Evolutionary conservation across 2,888 invertebrate species (phyloP), one percentile per base, ranked within the genome.

Genomic region (Drosophila greeni): DNA sequence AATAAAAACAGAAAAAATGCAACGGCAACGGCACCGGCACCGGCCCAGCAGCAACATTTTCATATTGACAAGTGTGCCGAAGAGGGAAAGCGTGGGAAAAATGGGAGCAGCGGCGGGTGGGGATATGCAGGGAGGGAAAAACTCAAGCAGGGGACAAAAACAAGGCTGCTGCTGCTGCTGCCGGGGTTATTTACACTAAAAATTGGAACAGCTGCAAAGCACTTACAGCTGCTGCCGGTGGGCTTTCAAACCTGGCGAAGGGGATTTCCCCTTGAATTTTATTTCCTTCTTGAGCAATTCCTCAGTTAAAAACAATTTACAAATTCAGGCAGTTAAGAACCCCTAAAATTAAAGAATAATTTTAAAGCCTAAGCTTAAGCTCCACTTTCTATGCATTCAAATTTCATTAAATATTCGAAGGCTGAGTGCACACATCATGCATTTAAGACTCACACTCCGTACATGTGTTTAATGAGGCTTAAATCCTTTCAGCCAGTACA

Each of bases 121-220:
- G 34, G 40, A 29, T 20, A 20, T 40, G 45, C 31, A 8, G 53
- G 58, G 56, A 12, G 37, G 37, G 18, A 5, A 59, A 52, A 66
- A 66, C 66, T 68, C 69, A 67, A 67, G 71, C 70, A 47, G 40
- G 29, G 69, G 57, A 67, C 52, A 55, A 54, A 62, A 72, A 72
- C 66, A 68, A 75, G 82, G 69, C 78, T 48, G 47, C 60, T 59
- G 48, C 34, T 34, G 76, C 33, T 34, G 60, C 40, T 48, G 34
- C 16, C 61, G 76, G 75, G 77, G 71, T 79, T 82, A 82, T 79
- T 82, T 82, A 70, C 75, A 77, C 73, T 75, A 70, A 76, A 84
- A 81, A 81, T 84, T 84, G 84, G 81, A 84, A 75, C 81, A 84
- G 81, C 72, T 72, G 72, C 69, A 65, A 69, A 65, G 69, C 68